Evolutionary conservation across 2,888 invertebrate genomes (phyloP).

Genomic region (Thecophora atra): DNA sequence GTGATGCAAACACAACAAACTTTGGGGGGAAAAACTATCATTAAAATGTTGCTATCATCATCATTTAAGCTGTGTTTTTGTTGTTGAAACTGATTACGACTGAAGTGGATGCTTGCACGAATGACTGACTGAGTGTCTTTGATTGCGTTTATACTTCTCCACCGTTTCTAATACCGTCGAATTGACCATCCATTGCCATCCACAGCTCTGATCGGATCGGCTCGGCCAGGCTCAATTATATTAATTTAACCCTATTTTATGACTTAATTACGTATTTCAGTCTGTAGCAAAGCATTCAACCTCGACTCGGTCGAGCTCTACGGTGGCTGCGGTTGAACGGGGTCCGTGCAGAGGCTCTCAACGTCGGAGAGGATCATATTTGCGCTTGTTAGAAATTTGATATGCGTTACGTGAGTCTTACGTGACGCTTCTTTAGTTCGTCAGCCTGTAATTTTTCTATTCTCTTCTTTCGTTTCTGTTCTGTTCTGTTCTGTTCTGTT

Average conservation of each 20-base stretch:
- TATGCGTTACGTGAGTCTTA: constrained; percentile 27
- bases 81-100: too few relatives aligned
- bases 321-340: not conserved
- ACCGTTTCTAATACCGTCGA: too few relatives aligned
- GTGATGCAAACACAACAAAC: not conserved
- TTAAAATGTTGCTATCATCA: not conserved
- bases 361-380: not conserved
- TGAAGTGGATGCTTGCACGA: too few relatives aligned
- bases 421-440: not conserved
- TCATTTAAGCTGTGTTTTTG: too few relatives aligned
- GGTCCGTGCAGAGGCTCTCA: not conserved
- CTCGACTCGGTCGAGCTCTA: not conserved
- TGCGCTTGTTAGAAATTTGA: constrained; percentile 39
- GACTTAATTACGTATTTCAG: constrained; percentile 54
- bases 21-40: not conserved
- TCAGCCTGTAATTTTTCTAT: not conserved
- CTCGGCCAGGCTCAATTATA: constrained; percentile 45
- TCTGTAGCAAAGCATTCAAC: not conserved
- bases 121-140: too few relatives aligned
- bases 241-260: constrained; percentile 56
- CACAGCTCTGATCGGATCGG: not conserved
- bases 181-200: too few relatives aligned
- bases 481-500: not conserved
- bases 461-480: not conserved
- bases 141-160: too few relatives aligned